Evolutionary conservation across 2,888 invertebrate species (phyloP).

Genomic region (Muschampia plurimacula): DNA sequence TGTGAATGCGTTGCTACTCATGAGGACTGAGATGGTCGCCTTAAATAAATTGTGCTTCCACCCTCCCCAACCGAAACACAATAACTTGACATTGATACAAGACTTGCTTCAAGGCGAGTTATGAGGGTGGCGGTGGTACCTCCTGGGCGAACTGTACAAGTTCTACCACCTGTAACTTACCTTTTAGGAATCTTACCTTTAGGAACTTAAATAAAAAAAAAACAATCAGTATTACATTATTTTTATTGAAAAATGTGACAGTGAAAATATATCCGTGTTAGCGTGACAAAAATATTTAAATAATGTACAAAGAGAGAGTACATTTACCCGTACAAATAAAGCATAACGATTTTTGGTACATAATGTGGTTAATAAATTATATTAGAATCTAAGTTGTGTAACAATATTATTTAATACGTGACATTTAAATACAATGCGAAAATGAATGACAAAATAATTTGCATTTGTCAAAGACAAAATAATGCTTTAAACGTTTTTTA

Average conservation of each 20-base stretch:
- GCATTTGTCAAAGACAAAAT: not conserved
- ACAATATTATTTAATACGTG: not conserved
- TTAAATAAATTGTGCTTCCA: no score
- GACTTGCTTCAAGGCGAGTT: no score
- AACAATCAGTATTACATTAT: conserved; percentile 46
- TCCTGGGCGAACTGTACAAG: no score
- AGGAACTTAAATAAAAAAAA: not conserved
- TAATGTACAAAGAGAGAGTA: conserved; percentile 23
- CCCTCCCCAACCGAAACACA: no score
- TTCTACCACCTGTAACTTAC: no score
- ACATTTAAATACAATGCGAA: not conserved
- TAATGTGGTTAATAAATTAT: not conserved
- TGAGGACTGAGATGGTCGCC: no score
- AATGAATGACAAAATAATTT: not conserved
- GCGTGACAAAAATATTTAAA: conserved; percentile 29
- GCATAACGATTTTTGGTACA: conserved; percentile 30
- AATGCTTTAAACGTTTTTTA: not conserved
- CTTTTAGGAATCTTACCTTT: not conserved
- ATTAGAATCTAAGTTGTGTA: conserved; percentile 1
- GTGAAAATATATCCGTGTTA: conserved; percentile 8
- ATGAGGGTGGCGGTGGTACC: no score
- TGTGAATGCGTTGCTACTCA: no score
- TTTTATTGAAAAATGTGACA: conserved; percentile 54
- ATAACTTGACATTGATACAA: no score
- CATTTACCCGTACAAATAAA: conserved; percentile 39